Conservation (phyloP, 2,113 vertebrate genomes). For the Pithys albifrons region DNA sequence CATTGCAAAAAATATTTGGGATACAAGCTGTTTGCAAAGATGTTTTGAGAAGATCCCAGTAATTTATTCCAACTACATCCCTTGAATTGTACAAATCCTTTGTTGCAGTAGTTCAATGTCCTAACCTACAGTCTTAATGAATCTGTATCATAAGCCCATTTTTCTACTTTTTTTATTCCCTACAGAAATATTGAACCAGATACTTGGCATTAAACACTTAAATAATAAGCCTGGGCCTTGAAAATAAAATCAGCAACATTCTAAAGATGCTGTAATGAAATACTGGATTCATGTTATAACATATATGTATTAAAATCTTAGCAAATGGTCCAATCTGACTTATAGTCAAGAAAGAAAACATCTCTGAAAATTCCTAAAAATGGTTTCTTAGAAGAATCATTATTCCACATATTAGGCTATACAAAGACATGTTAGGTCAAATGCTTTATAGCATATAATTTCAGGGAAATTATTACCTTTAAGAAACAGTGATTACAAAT, state of each 20-base stretch:
- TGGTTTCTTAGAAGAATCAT: fast-evolving
- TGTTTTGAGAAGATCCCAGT: background rate
- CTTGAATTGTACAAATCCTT: background rate
- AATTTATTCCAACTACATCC: background rate
- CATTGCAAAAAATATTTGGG: background rate
- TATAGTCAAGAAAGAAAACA: background rate
- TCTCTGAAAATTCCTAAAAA: background rate
- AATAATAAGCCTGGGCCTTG: background rate
- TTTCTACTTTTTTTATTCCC: background rate
- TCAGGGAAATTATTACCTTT: background rate
- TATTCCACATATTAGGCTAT: background rate
- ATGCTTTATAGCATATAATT: background rate
- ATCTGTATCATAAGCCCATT: background rate
- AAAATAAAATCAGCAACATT: background rate
- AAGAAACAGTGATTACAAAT: background rate
- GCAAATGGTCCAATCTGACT: background rate
- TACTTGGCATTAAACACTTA: background rate
- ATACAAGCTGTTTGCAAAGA: background rate
- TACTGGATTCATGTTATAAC: background rate
- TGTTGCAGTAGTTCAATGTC: background rate
- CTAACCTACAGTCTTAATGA: background rate
- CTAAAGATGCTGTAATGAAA: background rate
- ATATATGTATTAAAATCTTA: background rate
- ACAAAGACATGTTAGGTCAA: background rate
- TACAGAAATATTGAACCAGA: background rate